Base-by-base conservation (phyloP, 2,797 vertebrate genomes). In the Smutsia gigantea region DNA sequence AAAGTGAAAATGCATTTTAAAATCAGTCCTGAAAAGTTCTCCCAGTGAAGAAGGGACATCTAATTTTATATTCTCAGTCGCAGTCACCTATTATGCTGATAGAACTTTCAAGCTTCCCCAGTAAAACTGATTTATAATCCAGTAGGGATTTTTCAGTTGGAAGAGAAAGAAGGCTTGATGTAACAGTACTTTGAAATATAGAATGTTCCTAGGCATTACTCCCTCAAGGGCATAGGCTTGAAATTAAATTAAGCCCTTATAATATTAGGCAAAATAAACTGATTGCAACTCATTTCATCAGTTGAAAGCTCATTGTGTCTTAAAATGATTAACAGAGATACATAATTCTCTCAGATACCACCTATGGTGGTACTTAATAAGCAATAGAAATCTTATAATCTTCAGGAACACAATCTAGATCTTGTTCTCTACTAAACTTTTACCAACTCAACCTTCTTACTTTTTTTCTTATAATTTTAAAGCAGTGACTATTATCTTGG, bases 211-310 rank as follows among this genome's bases (percentile, higher is more conserved):
- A 84, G 27, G 39, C 19, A 42, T 87, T 84, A 71, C n/a, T 96
- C 71, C 49, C 25, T 4, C 1, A 91, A 78, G 55, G 42, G 18
- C 19, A 66, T 39, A 83, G 42, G 4, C 19, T 92, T 79, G 19
- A 89, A 89, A 93, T 97, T 89, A 96, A 95, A 87, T 92, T 93
- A 92, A 83, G 2, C 12, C 69, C 13, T 91, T 94, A 91, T n/a
- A 81, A 88, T 83, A 59, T 31, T 59, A 82, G 82, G 46, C 59
- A 87, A 94, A 94, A 81, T 90, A 81, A 79, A 61, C 74, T 87
- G 34, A 92, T 57, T 64, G 61, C 34, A 87, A 87, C 59, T 94
- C 37, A 63, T 66, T 94, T 84, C 29, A 19, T 5, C 63, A 79
- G 31, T 29, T 74, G 42, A 90, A 59, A 63, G 27, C 25, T 90